Evolutionary conservation across 1,140 invertebrate genomes (phyloP).

Genomic region (Gonatopus flavifemur): DNA sequence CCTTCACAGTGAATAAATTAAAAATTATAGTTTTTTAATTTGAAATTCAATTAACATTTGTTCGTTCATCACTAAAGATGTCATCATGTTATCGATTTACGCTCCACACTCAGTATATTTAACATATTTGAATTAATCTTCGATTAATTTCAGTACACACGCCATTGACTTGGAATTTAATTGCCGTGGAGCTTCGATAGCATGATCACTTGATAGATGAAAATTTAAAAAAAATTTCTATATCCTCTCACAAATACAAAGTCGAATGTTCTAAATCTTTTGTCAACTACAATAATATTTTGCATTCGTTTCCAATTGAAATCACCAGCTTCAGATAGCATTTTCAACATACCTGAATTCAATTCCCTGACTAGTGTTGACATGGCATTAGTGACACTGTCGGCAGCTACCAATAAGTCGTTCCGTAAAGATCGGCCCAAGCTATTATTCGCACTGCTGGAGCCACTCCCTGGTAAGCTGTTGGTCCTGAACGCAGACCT

Average conservation of each 20-base stretch:
- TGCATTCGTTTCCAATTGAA: constrained; percentile 20
- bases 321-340: constrained; percentile 8
- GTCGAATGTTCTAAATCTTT: constrained; percentile 11
- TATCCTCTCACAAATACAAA: constrained; percentile 9
- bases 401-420: constrained; percentile 87
- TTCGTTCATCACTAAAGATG: neutral
- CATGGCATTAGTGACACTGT: constrained; percentile 96
- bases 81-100: neutral
- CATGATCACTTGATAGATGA: too few relatives aligned
- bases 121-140: neutral
- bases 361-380: constrained; percentile 92
- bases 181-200: too few relatives aligned
- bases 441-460: constrained; percentile 55
- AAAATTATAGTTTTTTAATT: neutral
- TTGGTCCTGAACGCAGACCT: constrained; percentile 60
- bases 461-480: constrained; percentile 54
- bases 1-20: neutral
- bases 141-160: too few relatives aligned
- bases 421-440: constrained; percentile 73
- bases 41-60: neutral
- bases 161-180: too few relatives aligned
- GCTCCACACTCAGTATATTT: neutral
- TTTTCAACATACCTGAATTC: constrained; percentile 75
- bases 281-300: constrained; percentile 21
- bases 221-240: constrained; percentile 12